These are phyloP conservation scores for Apamea crenata DNA, from an alignment of 2,888 invertebrate species.

Conservation along the genomic window DNA sequence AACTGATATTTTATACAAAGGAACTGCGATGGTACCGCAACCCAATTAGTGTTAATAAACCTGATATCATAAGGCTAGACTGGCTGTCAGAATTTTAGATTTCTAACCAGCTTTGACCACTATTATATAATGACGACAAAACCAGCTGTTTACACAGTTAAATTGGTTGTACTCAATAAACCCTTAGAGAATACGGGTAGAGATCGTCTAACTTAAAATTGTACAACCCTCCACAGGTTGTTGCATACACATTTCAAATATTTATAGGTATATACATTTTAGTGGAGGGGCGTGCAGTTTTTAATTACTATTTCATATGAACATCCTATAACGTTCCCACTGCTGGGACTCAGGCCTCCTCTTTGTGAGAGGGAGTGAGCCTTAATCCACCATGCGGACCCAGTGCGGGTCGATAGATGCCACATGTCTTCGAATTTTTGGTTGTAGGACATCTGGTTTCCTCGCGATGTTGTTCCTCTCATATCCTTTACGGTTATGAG, in stretches of 20 bases:
- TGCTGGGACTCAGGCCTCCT: no score
- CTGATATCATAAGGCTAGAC: constrained; percentile 4
- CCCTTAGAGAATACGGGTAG: background rate
- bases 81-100: constrained; percentile 1
- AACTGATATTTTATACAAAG: constrained; percentile 27
- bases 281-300: no score
- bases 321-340: no score
- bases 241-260: background rate
- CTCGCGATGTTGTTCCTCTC: no score
- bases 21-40: constrained; percentile 7
- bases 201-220: background rate
- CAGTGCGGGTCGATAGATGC: no score
- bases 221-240: background rate
- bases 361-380: no score
- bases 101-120: background rate
- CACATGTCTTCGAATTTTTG: background rate
- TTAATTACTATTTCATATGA: no score
- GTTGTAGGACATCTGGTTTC: no score
- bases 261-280: background rate
- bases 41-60: constrained; percentile 27
- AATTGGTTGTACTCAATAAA: background rate
- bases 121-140: background rate
- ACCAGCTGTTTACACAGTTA: background rate
- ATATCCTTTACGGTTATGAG: no score
- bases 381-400: no score